Conservation (phyloP, 2,113 vertebrate species). For the Donacobius atricapilla region DNA sequence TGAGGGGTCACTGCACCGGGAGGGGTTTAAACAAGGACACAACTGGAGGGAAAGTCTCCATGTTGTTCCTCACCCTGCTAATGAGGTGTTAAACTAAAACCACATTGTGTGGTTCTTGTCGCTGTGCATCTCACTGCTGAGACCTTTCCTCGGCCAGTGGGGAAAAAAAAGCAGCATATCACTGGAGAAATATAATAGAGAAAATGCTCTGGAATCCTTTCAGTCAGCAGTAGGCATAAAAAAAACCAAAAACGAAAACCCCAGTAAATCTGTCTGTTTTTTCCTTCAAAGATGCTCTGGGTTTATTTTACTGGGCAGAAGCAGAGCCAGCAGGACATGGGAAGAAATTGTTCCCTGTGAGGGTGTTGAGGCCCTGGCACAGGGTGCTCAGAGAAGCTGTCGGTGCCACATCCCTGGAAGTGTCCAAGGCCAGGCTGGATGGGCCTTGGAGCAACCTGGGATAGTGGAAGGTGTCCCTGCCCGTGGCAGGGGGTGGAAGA, state of each 20-base stretch:
- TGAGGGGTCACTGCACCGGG: neutral
- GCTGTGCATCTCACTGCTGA: neutral
- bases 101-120: neutral
- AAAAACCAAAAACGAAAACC: neutral
- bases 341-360: neutral
- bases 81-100: neutral
- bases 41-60: neutral
- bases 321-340: neutral
- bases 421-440: accelerated
- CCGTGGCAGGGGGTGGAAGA: neutral
- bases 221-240: neutral
- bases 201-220: neutral
- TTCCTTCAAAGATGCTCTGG: neutral
- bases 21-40: neutral
- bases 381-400: neutral
- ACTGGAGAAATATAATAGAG: neutral
- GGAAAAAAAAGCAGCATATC: neutral
- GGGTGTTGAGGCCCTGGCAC: neutral
- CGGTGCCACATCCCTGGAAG: neutral
- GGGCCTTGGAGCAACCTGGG: neutral
- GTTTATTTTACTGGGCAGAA: neutral
- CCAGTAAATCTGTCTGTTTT: neutral
- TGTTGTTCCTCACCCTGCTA: neutral
- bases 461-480: neutral
- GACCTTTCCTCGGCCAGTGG: neutral